A percentile compares a stretch with the other conserved stretches of the same genome.
Evolutionary conservation across 1,140 invertebrate genomes (phyloP).

Genomic region (Achatina immaculata): DNA sequence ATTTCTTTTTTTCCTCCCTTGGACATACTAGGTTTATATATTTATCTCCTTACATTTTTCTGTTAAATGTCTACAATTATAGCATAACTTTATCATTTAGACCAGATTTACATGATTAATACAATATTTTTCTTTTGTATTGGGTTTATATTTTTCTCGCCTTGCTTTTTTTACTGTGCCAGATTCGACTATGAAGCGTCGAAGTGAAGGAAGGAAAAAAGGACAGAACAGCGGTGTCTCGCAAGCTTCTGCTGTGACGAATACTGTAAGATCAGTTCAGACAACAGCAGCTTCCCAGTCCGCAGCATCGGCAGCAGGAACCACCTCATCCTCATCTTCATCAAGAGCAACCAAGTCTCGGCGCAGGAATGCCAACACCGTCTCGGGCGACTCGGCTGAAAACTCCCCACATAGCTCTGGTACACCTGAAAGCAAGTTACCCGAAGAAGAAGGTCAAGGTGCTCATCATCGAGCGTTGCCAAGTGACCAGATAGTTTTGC

Average conservation of each 20-base stretch:
- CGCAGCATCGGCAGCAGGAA: not conserved
- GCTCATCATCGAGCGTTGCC: not conserved
- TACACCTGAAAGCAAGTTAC: not conserved
- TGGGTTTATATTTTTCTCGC: too few species aligned
- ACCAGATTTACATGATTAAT: too few species aligned
- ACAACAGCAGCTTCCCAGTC: conserved; percentile 5
- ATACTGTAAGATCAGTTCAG: not conserved
- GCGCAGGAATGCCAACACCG: conserved; percentile 28
- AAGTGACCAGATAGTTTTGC: not conserved
- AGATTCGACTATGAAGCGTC: conserved; percentile 42
- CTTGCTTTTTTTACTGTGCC: too few species aligned
- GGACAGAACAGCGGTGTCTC: conserved; percentile 31
- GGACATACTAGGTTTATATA: too few species aligned
- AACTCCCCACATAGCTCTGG: conserved; percentile 36
- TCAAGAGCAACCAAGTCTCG: not conserved
- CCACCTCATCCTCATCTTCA: not conserved
- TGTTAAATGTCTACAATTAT: too few species aligned
- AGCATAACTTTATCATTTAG: too few species aligned
- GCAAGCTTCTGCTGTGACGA: not conserved
- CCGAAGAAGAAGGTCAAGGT: conserved; percentile 1
- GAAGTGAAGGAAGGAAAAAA: conserved; percentile 40
- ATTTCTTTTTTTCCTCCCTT: too few species aligned
- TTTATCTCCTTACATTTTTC: too few species aligned
- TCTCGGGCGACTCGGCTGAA: conserved; percentile 6
- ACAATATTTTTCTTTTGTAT: too few species aligned